These are phyloP conservation scores for Odocoileus virginianus DNA, from an alignment of 2,113 vertebrate genomes.

Conservation along the genomic window DNA sequence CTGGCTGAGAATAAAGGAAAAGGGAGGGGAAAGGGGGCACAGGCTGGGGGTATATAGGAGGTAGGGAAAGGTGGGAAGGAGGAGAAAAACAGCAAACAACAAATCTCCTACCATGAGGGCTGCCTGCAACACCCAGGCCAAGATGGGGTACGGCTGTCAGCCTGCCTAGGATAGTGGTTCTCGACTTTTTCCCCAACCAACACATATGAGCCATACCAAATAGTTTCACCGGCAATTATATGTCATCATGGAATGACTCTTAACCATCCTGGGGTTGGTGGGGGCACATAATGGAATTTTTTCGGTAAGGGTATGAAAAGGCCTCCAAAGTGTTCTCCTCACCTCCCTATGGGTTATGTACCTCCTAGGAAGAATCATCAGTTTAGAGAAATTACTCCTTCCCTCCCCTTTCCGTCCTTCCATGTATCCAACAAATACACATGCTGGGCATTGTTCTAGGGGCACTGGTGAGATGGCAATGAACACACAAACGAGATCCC, in stretches of 20 bases:
- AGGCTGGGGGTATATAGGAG: neutral
- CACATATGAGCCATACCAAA: neutral
- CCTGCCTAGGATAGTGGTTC: neutral
- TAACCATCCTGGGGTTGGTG: neutral
- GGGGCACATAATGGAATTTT: neutral
- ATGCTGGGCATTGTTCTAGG: conserved; percentile 24
- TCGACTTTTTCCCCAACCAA: neutral
- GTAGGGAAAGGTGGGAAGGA: neutral
- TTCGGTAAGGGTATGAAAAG: neutral
- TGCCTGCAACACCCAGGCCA: neutral
- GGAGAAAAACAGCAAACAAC: neutral
- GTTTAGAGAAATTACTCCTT: neutral
- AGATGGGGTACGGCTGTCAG: neutral
- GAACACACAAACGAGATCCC: neutral
- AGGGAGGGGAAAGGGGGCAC: neutral
- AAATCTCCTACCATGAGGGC: neutral
- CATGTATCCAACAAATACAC: neutral
- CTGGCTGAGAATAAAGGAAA: conserved; percentile 77
- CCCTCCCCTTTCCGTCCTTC: neutral
- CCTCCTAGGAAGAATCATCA: neutral
- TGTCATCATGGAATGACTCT: neutral
- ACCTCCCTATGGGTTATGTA: neutral
- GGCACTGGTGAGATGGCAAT: neutral
- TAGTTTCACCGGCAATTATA: neutral
- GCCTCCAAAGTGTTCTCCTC: neutral